phyloP scores from a whole-genome alignment of 2,888 invertebrate genomes.

The Phyllotreta striolata region DNA sequence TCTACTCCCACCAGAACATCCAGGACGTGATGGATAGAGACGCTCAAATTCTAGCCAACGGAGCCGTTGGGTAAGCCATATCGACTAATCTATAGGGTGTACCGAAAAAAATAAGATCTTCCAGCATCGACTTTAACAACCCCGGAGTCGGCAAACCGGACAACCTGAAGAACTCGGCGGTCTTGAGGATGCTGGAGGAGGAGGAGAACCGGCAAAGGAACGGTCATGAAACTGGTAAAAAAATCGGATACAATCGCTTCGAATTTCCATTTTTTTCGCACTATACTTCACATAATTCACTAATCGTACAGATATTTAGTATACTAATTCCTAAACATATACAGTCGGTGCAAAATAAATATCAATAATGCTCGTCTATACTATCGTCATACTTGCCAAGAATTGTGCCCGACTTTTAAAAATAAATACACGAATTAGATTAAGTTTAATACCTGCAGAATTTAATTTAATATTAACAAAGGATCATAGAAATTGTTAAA shows the following conservation, averaged over 20 bases:
- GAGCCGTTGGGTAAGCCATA: conserved; percentile 78
- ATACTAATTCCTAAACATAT: too few relatives aligned
- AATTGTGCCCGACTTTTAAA: too few relatives aligned
- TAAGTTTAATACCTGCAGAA: too few relatives aligned
- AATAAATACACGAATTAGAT: too few relatives aligned
- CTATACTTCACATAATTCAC: too few relatives aligned
- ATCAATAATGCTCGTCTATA: too few relatives aligned
- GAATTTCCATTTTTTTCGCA: conserved; percentile 8
- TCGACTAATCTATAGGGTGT: background rate
- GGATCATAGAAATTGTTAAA: too few relatives aligned
- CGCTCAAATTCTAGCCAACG: conserved; percentile 78
- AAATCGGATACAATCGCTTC: conserved; percentile 5
- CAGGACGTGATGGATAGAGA: conserved; percentile 82
- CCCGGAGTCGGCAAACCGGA: conserved; percentile 77
- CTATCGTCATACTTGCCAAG: too few relatives aligned
- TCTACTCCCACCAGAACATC: conserved; percentile 83
- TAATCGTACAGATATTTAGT: too few relatives aligned
- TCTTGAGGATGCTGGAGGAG: conserved; percentile 84
- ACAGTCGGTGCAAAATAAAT: too few relatives aligned
- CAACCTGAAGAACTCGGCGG: conserved; percentile 86
- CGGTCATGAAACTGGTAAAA: conserved; percentile 69
- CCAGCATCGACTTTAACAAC: conserved; percentile 79
- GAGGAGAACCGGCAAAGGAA: conserved; percentile 76
- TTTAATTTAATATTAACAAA: too few relatives aligned
- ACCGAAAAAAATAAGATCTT: conserved; percentile 19